phyloP scores from a whole-genome alignment of 2,113 vertebrate species.

The Pithys albifrons region DNA sequence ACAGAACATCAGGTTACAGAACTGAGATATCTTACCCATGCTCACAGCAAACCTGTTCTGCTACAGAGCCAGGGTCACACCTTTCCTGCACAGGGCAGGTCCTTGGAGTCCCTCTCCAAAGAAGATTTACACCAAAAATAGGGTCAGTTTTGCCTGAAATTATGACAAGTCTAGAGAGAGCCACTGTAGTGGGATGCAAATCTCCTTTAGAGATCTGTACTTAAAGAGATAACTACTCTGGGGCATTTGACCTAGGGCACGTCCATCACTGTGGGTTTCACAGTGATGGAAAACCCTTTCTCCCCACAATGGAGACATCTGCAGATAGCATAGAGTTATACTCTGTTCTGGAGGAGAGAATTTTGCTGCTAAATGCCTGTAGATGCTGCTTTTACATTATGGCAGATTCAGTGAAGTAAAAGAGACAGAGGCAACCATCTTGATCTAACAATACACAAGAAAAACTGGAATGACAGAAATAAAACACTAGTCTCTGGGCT shows the following conservation, averaged over 20 bases:
- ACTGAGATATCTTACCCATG: not conserved
- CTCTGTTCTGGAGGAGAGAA: not conserved
- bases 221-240: not conserved
- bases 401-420: not conserved
- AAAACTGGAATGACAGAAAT: slow-evolving; percentile 11
- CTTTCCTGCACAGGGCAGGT: not conserved
- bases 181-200: not conserved
- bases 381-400: not conserved
- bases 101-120: not conserved
- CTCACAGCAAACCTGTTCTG: not conserved
- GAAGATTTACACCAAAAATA: not conserved
- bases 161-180: not conserved
- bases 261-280: not conserved
- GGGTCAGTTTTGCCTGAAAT: not conserved
- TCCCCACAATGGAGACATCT: not conserved
- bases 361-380: not conserved
- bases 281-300: not conserved
- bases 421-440: not conserved
- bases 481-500: not conserved
- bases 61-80: not conserved
- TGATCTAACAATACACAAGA: not conserved
- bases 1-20: not conserved
- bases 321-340: not conserved
- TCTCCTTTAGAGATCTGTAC: not conserved
- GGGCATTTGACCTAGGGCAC: not conserved